Percentiles rank a stretch among this genome's conserved stretches.
Conservation (phyloP, 1,140 invertebrate genomes). For the Heliconius eleuchia region DNA sequence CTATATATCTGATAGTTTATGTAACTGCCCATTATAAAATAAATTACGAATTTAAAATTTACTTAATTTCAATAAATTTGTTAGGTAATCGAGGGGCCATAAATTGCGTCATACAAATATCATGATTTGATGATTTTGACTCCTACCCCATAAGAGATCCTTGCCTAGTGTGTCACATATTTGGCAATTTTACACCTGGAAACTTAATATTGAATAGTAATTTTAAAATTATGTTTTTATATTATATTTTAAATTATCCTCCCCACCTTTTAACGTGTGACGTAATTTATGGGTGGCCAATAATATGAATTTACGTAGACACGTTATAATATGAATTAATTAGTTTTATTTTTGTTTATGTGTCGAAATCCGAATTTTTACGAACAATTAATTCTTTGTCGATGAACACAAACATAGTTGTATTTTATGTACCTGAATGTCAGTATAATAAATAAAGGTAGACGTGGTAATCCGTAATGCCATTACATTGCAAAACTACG, state of each 20-base stretch:
- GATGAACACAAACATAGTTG: conserved; percentile 41
- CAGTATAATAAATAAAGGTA: conserved; percentile 34
- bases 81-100: not conserved
- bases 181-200: too few relatives aligned
- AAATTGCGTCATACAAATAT: too few relatives aligned
- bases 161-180: too few relatives aligned
- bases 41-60: conserved; percentile 37
- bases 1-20: conserved; percentile 65
- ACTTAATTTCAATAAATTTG: conserved; percentile 33
- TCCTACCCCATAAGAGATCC: too few relatives aligned
- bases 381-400: conserved; percentile 37
- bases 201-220: too few relatives aligned
- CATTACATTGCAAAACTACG: conserved; percentile 14
- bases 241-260: too few relatives aligned
- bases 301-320: conserved; percentile 10
- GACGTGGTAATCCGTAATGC: conserved; percentile 36
- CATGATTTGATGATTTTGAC: too few relatives aligned
- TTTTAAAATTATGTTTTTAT: too few relatives aligned
- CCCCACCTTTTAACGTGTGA: too few relatives aligned
- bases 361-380: conserved; percentile 33
- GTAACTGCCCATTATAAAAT: conserved; percentile 42
- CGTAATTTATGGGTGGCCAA: not conserved
- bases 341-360: not conserved
- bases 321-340: not conserved
- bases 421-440: conserved; percentile 71